These are phyloP conservation scores for Fukomys damarensis DNA, from an alignment of 2,113 vertebrate species.

Conservation along the genomic window DNA sequence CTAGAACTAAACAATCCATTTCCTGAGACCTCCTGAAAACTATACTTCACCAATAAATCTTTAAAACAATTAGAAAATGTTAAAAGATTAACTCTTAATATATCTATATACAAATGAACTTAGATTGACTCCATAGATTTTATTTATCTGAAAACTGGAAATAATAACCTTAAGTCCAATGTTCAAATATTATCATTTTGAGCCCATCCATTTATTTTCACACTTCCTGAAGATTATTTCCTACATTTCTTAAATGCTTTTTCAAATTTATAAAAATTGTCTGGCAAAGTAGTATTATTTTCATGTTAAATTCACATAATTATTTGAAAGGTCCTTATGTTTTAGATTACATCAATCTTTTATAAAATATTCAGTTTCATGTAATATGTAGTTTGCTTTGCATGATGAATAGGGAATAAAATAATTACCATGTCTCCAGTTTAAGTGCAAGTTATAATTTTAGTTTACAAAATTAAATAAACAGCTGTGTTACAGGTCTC, in stretches of 20 bases:
- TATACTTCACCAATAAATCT: not conserved
- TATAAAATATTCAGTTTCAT: conserved; percentile 35
- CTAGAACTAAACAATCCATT: not conserved
- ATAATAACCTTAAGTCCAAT: not conserved
- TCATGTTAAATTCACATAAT: not conserved
- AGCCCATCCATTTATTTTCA: not conserved
- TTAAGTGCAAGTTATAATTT: conserved; percentile 48
- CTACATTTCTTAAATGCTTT: not conserved
- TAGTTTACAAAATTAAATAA: conserved; percentile 46
- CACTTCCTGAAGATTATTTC: not conserved
- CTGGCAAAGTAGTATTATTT: not conserved
- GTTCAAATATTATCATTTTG: not conserved
- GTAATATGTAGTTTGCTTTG: not conserved
- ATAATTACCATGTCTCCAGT: conserved; percentile 39
- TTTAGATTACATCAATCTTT: conserved; percentile 29
- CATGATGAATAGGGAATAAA: conserved; percentile 12
- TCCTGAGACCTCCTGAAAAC: not conserved
- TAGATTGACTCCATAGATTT: not conserved
- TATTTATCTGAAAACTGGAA: not conserved
- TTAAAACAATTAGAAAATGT: not conserved
- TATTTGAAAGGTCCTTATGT: not conserved
- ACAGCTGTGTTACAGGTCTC: not conserved
- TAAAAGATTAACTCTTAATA: not conserved
- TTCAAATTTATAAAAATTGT: not conserved
- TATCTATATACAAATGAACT: not conserved